Base-by-base conservation (phyloP, 2,113 vertebrate species). In the Megaceryle torquata region DNA sequence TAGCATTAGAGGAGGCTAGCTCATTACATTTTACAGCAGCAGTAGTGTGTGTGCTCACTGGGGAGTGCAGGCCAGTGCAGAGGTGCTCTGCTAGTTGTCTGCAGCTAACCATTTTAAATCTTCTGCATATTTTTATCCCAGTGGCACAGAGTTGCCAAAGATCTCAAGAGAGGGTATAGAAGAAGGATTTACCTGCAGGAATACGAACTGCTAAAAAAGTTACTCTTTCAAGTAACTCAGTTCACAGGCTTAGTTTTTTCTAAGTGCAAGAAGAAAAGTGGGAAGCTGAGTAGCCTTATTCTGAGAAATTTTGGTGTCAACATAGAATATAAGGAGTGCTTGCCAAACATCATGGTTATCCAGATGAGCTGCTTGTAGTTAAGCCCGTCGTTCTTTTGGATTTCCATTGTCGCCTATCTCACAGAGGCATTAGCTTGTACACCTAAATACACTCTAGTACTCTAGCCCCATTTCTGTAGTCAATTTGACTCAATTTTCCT, bases 401-500 rank as follows among this genome's bases (percentile, higher is more conserved):
- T 15, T 82, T 85, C 9, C 2, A 1, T 75, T 79, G 19, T 24
- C 54, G 28, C 43, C 29, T 79, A 1, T 71, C 18, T 88, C 75
- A 82, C 18, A 39, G 44, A 87, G n/a, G 9, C 16, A 53, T 54
- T 85, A 44, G 15, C 75, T 54, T 56, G 4, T 71, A 31, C 29
- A 28, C 33, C 33, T 72, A 53, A 92, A 50, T 22, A 43, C 51
- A 54, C 12, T 51, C 13, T 0, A 0, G 12, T 82, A 10, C 22
- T 63, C 37, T 75, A 50, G 43, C 16, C 46, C 24, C 67, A 0
- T 61, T 81, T 65, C 25, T 78, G 2, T 71, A 75, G 15, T 71
- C 51, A 85, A 0, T 9, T 54, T 82, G 19, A 13, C 5, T 35
- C 18, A 3, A 0, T 65, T 95, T 80, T 12, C 22, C 2, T 46